These are phyloP conservation scores for Passer domesticus DNA, from an alignment of 2,113 vertebrate species.

Conservation along the genomic window DNA sequence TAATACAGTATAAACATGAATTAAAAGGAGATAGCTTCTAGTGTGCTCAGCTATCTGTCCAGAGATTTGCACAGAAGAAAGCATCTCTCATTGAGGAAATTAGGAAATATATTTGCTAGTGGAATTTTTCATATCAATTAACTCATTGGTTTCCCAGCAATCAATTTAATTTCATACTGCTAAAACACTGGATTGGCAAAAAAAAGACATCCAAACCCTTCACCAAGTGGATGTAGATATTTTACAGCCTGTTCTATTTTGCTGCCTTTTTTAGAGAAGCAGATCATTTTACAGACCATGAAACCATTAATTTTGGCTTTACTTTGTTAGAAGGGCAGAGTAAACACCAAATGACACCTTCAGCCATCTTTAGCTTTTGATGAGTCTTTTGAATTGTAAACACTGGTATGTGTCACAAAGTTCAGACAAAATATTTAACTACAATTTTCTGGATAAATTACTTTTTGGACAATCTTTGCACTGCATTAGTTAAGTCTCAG, in stretches of 20 bases:
- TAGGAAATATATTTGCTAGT: background rate
- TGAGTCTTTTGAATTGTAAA: background rate
- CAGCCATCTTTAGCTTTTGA: background rate
- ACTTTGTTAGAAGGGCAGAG: background rate
- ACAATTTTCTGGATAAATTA: background rate
- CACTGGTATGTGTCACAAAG: rapidly evolving
- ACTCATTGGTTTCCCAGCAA: background rate
- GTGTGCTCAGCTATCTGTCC: background rate
- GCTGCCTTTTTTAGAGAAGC: background rate
- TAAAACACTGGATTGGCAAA: background rate
- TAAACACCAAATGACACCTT: background rate
- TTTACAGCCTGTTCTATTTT: background rate
- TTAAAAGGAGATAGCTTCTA: background rate
- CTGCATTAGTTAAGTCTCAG: background rate
- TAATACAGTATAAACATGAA: background rate
- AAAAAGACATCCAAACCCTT: background rate
- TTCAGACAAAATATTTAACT: background rate
- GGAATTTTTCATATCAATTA: background rate
- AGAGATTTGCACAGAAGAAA: background rate
- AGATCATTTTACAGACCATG: background rate
- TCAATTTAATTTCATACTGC: background rate
- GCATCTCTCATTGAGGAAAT: background rate
- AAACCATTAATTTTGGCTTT: background rate
- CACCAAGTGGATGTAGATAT: background rate
- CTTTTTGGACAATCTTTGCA: background rate